Percentiles rank a stretch among this genome's conserved stretches.
phyloP scores from a whole-genome alignment of 2,888 invertebrate species.

The Agrochola litura region DNA sequence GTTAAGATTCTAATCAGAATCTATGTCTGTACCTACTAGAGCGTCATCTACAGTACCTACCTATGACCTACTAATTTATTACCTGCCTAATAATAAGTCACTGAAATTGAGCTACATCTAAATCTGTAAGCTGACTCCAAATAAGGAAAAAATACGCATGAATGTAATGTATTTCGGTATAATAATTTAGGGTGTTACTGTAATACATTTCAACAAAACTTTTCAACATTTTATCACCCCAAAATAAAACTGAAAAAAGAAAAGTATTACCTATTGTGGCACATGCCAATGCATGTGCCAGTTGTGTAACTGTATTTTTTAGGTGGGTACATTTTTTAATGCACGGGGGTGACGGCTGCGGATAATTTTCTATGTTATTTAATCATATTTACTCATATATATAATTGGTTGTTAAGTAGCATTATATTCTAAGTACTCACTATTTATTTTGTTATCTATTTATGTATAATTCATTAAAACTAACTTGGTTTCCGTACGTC shows the following conservation, averaged over 20 bases:
- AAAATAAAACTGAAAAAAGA: slow-evolving; percentile 1
- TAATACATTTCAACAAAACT: slow-evolving; percentile 15
- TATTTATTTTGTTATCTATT: too few species aligned
- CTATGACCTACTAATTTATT: too few species aligned
- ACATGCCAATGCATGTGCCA: slow-evolving; percentile 25
- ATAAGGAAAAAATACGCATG: not conserved
- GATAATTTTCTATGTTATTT: too few species aligned
- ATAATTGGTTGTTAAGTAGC: too few species aligned
- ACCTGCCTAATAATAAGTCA: not conserved
- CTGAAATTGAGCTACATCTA: not conserved
- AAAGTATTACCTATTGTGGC: not conserved
- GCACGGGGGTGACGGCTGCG: too few species aligned
- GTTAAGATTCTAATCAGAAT: slow-evolving; percentile 12
- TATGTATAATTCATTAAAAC: too few species aligned
- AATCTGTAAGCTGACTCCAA: not conserved
- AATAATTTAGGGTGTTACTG: not conserved
- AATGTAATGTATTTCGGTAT: not conserved
- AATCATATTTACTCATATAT: too few species aligned
- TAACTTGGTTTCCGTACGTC: too few species aligned
- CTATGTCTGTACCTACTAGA: not conserved
- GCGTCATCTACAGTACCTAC: not conserved
- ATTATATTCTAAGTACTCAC: too few species aligned
- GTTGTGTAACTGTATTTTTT: slow-evolving; percentile 29
- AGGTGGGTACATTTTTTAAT: too few species aligned
- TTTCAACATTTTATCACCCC: not conserved